Evolutionary conservation across 2,113 vertebrate species (phyloP), one percentile per base, ranked within the genome.

Genomic region (Brachypodius melanocephalos): DNA sequence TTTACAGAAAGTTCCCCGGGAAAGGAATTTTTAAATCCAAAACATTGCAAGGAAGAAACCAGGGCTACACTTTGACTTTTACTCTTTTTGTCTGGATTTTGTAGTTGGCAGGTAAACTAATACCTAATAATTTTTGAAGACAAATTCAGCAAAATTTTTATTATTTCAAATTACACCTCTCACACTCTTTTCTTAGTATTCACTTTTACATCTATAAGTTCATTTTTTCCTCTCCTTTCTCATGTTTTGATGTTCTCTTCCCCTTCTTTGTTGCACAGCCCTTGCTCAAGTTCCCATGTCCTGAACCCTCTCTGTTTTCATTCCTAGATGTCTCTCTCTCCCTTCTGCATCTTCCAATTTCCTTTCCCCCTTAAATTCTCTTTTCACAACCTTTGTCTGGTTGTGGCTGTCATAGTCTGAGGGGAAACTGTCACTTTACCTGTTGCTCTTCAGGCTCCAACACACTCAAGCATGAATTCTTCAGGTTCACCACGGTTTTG

Each of bases 401-500:
- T 12, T 66, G 11, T 2, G 3, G 5, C 26, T 77, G 18, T 34
- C 43, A 51, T 2, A 3, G 4, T 43, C 38, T 20, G 32, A 79
- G 15, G 9, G 16, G 18, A 29, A 58, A 61, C 32, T 51, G 25
- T 5, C 22, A 12, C 20, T 68, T 36, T 20, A 63, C 6, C 12
- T 67, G 10, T 28, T 71, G 32, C 32, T 32, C 17, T 93, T 76
- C 40, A 74, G 38, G 18, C 2, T 31, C 17, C 73, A 26, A 55
- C 17, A 54, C 17, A 20, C 7, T 66, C 22, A 58, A 42, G 19
- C 15, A 16, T 8, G 22, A n/a, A 34, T 17, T 25, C 21, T 34
- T 14, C 42, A 51, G 32, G 29, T 4, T 66, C 20, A 61, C 9
- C 20, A 48, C 0, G 0, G 3, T 85, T 71, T 74, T 92, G 29